phyloP scores from a whole-genome alignment of 2,888 invertebrate species.

The Ceramica pisi region DNA sequence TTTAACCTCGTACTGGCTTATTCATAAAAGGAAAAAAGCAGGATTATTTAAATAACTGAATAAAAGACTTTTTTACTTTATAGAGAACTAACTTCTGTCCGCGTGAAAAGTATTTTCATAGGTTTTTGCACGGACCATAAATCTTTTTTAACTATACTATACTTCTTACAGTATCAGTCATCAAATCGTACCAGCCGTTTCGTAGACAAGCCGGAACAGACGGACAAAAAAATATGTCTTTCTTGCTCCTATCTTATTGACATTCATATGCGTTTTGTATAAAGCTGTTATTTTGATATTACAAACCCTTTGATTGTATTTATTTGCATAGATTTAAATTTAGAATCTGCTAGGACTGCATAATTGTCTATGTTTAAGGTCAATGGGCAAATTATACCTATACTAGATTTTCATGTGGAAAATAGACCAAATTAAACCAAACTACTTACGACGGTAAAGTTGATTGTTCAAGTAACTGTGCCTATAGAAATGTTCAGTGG shows the following conservation, averaged over 20 bases:
- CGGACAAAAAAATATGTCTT: too few relatives aligned
- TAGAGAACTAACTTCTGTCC: not conserved
- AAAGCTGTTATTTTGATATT: too few relatives aligned
- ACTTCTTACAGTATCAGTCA: too few relatives aligned
- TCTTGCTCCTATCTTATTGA: too few relatives aligned
- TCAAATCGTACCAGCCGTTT: too few relatives aligned
- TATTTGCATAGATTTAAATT: too few relatives aligned
- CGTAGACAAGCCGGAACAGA: too few relatives aligned
- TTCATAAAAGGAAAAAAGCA: not conserved
- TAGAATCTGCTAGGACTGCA: not conserved
- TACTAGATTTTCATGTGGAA: constrained; percentile 8
- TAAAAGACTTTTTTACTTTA: not conserved
- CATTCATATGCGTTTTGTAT: too few relatives aligned
- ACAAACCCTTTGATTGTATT: too few relatives aligned
- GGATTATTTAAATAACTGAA: not conserved
- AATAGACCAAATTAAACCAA: constrained; percentile 23
- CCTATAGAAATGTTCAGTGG: constrained; percentile 44
- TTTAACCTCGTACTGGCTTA: not conserved
- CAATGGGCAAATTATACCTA: not conserved
- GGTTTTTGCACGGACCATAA: not conserved
- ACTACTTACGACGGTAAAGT: constrained; percentile 47
- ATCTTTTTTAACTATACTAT: too few relatives aligned
- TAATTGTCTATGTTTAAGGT: constrained; percentile 1
- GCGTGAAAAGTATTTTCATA: too few relatives aligned
- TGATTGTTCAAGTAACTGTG: constrained; percentile 39